Evolutionary conservation across 2,797 vertebrate genomes (phyloP).

Genomic region (Enteromius treurensis): DNA sequence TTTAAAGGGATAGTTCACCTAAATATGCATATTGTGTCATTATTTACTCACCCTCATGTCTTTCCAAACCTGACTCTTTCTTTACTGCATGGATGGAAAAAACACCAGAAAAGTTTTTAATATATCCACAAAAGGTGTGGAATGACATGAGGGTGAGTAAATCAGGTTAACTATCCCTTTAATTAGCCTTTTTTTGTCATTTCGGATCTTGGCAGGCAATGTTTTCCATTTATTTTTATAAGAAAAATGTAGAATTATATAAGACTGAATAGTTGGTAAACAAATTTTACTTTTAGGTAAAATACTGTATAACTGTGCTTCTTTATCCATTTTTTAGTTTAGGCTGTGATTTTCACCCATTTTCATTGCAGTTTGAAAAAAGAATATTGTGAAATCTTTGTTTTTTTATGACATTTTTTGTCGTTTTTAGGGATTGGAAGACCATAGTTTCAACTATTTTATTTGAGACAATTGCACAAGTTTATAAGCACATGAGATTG

Average conservation of each 20-base stretch:
- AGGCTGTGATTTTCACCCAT: background rate
- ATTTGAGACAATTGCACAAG: background rate
- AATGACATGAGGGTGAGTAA: background rate
- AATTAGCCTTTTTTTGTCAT: background rate
- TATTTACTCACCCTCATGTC: background rate
- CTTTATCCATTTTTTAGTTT: background rate
- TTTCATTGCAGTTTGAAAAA: background rate
- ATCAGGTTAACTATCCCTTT: background rate
- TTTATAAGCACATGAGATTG: background rate
- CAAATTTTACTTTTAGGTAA: background rate
- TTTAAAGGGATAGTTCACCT: conserved; percentile 21
- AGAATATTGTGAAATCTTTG: background rate
- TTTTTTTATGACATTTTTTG: background rate
- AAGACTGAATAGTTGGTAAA: background rate
- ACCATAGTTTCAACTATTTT: too few relatives aligned
- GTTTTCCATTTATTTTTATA: background rate
- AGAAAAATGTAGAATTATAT: background rate
- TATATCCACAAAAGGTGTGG: background rate
- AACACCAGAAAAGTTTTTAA: background rate
- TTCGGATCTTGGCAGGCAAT: background rate
- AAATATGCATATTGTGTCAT: background rate
- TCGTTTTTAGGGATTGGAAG: background rate
- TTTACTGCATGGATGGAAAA: background rate
- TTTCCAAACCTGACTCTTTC: background rate
- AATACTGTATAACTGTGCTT: background rate